Evolutionary conservation across 2,113 vertebrate genomes (phyloP).

Genomic region (Sinocyclocheilus grahami): DNA sequence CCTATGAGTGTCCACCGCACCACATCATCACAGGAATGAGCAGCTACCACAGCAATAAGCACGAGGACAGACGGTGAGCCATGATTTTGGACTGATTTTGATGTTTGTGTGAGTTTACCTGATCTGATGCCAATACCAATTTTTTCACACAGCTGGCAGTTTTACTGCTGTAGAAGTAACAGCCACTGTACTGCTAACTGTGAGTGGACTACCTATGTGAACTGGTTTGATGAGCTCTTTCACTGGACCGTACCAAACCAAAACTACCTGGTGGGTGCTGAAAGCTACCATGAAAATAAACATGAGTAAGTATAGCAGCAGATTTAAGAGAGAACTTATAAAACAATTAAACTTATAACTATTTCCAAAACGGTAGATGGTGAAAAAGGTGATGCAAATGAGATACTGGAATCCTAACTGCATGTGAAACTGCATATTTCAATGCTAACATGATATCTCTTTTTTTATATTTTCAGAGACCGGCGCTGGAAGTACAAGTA

Average conservation of each 20-base stretch:
- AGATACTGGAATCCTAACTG: too few relatives aligned
- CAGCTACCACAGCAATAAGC: neutral
- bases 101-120: neutral
- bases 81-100: too few relatives aligned
- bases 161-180: conserved; percentile 23
- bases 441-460: neutral
- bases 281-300: conserved; percentile 21
- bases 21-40: neutral
- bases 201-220: conserved; percentile 10
- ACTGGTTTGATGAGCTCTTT: conserved; percentile 4
- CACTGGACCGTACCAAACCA: neutral
- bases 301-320: too few relatives aligned
- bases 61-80: conserved; percentile 8
- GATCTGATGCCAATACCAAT: neutral
- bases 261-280: neutral
- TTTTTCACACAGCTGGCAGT: conserved; percentile 18
- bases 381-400: neutral
- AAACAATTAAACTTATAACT: too few relatives aligned
- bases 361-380: too few relatives aligned
- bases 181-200: neutral
- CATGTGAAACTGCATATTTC: neutral
- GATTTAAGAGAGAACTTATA: too few relatives aligned
- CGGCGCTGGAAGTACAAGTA: neutral
- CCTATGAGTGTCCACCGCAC: neutral
- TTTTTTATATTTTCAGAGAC: neutral